phyloP scores from a whole-genome alignment of 1,140 invertebrate species.

The Atopsyche davidsoni region DNA sequence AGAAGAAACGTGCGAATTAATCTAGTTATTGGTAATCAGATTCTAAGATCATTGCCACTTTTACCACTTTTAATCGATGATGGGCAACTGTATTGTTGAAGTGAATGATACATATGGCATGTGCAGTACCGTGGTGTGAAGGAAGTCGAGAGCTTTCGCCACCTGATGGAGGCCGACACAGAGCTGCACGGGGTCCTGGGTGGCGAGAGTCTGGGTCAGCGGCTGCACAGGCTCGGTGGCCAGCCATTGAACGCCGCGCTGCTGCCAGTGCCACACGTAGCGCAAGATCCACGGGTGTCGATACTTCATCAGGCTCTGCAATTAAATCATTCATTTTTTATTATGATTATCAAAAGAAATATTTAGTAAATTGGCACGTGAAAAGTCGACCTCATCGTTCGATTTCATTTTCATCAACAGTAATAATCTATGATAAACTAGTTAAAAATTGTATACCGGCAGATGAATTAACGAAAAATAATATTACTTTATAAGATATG shows the following conservation, averaged over 20 bases:
- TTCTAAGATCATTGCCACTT: too few relatives aligned
- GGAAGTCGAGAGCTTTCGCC: slow-evolving; percentile 68
- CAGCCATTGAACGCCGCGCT: slow-evolving; percentile 64
- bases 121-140: slow-evolving; percentile 68
- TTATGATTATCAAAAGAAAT: too few relatives aligned
- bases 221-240: slow-evolving; percentile 72
- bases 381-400: background rate
- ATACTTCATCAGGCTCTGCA: slow-evolving; percentile 74
- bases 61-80: too few relatives aligned
- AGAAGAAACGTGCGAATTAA: too few relatives aligned
- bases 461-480: too few relatives aligned
- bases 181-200: slow-evolving; percentile 65
- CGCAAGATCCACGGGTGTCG: slow-evolving; percentile 74
- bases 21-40: too few relatives aligned
- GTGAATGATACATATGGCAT: too few relatives aligned
- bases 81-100: too few relatives aligned
- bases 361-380: background rate
- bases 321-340: slow-evolving; percentile 25
- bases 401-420: background rate
- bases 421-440: too few relatives aligned
- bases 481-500: too few relatives aligned
- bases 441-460: too few relatives aligned
- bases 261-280: slow-evolving; percentile 72
- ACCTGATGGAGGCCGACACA: slow-evolving; percentile 73
- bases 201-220: slow-evolving; percentile 55